phyloP scores from a whole-genome alignment of 1,140 invertebrate genomes.

The Mylabris phalerata region DNA sequence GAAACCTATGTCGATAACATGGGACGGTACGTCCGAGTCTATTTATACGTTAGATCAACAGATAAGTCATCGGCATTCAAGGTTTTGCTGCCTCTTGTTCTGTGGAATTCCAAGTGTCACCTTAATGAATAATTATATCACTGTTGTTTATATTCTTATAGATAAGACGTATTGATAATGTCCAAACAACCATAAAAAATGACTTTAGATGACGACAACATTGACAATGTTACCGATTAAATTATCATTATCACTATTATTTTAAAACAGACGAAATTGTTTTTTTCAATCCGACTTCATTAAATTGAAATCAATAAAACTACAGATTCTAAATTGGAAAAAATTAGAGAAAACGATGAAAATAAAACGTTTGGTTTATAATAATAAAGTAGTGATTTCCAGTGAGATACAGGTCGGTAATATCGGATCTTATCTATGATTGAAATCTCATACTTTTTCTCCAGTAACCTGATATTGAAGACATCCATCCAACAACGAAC shows the following conservation, averaged over 20 bases:
- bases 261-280: too few species aligned
- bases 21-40: constrained; percentile 5
- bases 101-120: constrained; percentile 18
- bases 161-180: constrained; percentile 18
- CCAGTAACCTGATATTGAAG: constrained; percentile 13
- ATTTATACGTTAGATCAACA: constrained; percentile 9
- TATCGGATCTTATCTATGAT: constrained; percentile 10
- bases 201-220: constrained; percentile 9
- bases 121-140: constrained; percentile 28
- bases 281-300: too few species aligned
- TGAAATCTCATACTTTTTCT: constrained; percentile 15
- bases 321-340: too few species aligned
- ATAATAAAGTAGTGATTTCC: constrained; percentile 8
- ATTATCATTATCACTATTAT: constrained; percentile 7
- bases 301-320: too few species aligned
- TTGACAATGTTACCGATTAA: constrained; percentile 10
- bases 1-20: constrained; percentile 4
- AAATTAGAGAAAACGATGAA: too few species aligned
- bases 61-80: constrained; percentile 13
- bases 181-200: constrained; percentile 14
- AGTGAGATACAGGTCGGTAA: constrained; percentile 4
- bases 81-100: not conserved
- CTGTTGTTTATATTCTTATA: constrained; percentile 18
- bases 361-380: not conserved
- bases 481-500: not conserved